Base-by-base conservation (phyloP, 2,797 vertebrate species). In the Chelmon rostratus region DNA sequence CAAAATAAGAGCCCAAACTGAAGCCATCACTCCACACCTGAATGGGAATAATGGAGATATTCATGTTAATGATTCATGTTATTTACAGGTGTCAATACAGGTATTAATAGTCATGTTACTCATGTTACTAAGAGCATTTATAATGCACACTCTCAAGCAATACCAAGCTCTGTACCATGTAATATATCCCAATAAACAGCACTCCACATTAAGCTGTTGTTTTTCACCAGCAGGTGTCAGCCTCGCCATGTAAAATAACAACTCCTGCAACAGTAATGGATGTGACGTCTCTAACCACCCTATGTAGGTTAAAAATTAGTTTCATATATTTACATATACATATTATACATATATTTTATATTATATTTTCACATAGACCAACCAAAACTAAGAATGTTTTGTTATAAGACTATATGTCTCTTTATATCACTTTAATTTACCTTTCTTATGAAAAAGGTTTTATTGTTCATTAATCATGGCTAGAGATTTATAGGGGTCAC, bases 191-290 rank as follows among this genome's bases (percentile, higher is more conserved):
- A 23, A 23, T 16, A 10, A 52, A 8, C 33, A 52, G n/a, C 18
- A 6, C 3, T 23, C 35, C 40, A 57, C 13, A 5, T 7, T 3
- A 2, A 12, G 15, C 72, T 44, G 33, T 19, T 73, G 18, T 15
- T 46, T 12, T 69, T 40, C 31, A 87, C 95, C 97, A 87, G 83
- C 84, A 96, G 97, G 89, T 96, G 96, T 94, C 96, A 94, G 89
- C 89, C 49, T 95, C 85, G 53, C 10, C 92, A 89, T 86, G 69
- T 57, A 81, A 91, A 95, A 95, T 89, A 79, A 31, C 56, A 81
- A 5, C 23, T 31, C 8, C 35, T 53, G 8, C 35, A 74, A 74
- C 15, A 64, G 50, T 23, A 13, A 40, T 37, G 40, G 3, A 6
- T 25, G 16, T 25, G 31, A 66, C 47, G 12, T 53, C 33, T 80